Evolutionary conservation across 2,888 invertebrate genomes (phyloP).

Genomic region (Scaptomyza cyrtandrae): DNA sequence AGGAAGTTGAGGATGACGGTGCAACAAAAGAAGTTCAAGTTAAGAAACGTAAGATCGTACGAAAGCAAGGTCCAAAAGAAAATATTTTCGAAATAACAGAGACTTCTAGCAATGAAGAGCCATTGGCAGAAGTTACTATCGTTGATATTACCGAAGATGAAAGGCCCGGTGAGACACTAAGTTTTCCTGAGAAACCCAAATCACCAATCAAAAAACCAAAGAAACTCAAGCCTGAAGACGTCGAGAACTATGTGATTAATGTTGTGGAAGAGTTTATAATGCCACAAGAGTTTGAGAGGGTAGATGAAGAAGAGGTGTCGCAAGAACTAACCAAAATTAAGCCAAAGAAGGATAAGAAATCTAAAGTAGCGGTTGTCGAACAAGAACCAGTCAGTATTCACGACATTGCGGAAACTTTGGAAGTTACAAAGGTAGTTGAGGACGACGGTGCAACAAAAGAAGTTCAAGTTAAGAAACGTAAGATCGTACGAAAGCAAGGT

Average conservation of each 20-base stretch:
- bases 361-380: conserved; percentile 85
- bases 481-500: conserved; percentile 84
- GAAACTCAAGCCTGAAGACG: conserved; percentile 63
- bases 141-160: conserved; percentile 44
- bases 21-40: conserved; percentile 82
- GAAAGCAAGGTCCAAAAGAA: conserved; percentile 83
- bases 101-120: conserved; percentile 83
- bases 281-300: not conserved
- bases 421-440: conserved; percentile 65
- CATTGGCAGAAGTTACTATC: conserved; percentile 81
- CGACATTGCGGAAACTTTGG: conserved; percentile 71
- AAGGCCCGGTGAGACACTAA: too few relatives aligned
- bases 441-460: conserved; percentile 82
- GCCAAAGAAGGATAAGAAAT: conserved; percentile 75
- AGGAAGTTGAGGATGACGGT: conserved; percentile 77
- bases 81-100: conserved; percentile 84
- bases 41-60: conserved; percentile 84
- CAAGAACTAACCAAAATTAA: conserved; percentile 53
- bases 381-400: conserved; percentile 49
- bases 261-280: conserved; percentile 59
- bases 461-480: conserved; percentile 83
- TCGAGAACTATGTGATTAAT: conserved; percentile 67
- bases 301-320: conserved; percentile 20
- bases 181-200: too few relatives aligned
- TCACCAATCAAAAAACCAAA: conserved; percentile 50